Percentiles rank a stretch among this genome's conserved stretches.
phyloP scores from a whole-genome alignment of 2,113 vertebrate genomes.

The Tragulus kanchil region DNA sequence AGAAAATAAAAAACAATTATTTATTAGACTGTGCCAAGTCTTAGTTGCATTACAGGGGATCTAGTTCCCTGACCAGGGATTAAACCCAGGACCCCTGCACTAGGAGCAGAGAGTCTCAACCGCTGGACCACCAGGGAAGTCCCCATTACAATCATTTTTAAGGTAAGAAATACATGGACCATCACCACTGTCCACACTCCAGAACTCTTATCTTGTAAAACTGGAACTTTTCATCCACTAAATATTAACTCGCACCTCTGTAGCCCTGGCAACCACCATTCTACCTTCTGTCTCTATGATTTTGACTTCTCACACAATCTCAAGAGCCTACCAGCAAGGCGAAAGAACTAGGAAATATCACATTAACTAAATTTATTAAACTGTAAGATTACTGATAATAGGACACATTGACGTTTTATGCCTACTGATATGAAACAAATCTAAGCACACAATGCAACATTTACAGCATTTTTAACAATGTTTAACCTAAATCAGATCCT shows the following conservation, averaged over 20 bases:
- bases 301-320: neutral
- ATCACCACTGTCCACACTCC: neutral
- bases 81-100: no score
- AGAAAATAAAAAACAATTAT: no score
- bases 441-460: neutral
- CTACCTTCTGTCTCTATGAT: neutral
- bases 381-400: neutral
- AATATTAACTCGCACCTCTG: neutral
- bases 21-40: no score
- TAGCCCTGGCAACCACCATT: neutral
- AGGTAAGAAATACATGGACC: no score
- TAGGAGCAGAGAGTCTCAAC: no score
- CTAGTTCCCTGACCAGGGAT: no score
- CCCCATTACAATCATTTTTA: no score
- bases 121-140: no score
- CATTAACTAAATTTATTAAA: neutral
- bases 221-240: neutral
- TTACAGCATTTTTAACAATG: neutral
- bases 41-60: no score
- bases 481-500: constrained; percentile 3
- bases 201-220: neutral
- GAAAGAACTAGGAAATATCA: neutral
- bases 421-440: neutral
- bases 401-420: neutral
- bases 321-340: neutral